phyloP scores from a whole-genome alignment of 2,888 invertebrate species.

The Ophion ellenae region DNA sequence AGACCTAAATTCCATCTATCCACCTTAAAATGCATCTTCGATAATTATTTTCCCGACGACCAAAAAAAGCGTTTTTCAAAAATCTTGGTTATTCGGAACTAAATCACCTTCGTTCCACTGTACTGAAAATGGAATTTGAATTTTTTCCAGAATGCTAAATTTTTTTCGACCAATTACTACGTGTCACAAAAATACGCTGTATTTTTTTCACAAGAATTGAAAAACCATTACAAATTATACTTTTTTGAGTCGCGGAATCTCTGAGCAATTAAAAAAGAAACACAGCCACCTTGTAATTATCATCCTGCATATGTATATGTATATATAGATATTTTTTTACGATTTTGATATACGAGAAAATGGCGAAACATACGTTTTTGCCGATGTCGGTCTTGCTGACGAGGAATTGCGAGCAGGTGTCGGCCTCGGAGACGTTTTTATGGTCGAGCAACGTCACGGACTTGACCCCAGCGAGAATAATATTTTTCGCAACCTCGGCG shows the following conservation, averaged over 20 bases:
- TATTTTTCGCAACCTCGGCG: conserved; percentile 98
- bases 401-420: conserved; percentile 94
- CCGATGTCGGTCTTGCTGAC: conserved; percentile 89
- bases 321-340: neutral
- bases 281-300: neutral
- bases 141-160: neutral
- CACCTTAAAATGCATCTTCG: neutral
- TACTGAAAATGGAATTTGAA: neutral
- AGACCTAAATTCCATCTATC: neutral
- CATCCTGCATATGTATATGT: neutral
- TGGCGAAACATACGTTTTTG: conserved; percentile 87
- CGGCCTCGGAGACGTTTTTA: conserved; percentile 88
- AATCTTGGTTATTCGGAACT: neutral
- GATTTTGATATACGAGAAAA: neutral
- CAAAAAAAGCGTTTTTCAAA: neutral
- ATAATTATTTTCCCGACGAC: neutral
- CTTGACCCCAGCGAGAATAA: conserved; percentile 96
- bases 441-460: conserved; percentile 94
- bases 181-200: too few relatives aligned
- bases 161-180: too few relatives aligned
- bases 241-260: neutral
- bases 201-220: too few relatives aligned
- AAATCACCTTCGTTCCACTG: neutral
- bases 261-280: neutral
- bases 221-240: neutral